Evolutionary conservation across 2,113 vertebrate genomes (phyloP).

Genomic region (Calyptomena viridis): DNA sequence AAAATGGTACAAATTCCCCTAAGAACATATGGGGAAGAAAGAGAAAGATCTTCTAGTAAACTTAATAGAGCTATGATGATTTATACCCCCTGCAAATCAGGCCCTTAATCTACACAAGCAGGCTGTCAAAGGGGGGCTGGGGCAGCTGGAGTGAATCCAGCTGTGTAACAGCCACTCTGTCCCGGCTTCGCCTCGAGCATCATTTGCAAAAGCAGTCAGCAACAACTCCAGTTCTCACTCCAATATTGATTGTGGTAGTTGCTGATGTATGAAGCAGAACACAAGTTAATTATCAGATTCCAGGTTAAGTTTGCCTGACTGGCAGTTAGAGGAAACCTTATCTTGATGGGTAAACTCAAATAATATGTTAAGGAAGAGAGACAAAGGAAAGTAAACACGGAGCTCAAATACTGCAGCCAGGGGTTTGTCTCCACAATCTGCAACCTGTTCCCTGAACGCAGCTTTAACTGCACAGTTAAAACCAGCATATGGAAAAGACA

Average conservation of each 20-base stretch:
- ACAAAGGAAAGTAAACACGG: background rate
- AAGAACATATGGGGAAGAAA: background rate
- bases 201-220: background rate
- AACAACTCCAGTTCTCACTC: background rate
- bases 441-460: constrained; percentile 1
- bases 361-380: background rate
- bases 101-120: background rate
- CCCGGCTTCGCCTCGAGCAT: background rate
- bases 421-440: background rate
- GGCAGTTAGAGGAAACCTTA: background rate
- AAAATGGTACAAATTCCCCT: background rate
- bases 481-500: background rate
- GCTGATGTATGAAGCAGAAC: background rate
- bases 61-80: background rate
- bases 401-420: background rate
- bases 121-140: background rate
- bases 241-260: background rate
- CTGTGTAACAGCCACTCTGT: background rate
- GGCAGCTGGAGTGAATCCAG: background rate
- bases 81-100: background rate
- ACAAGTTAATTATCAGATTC: constrained; percentile 11
- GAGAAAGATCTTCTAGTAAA: background rate
- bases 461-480: background rate
- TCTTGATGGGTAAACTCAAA: background rate
- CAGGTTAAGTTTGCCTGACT: background rate